Base-by-base conservation (phyloP, 2,113 vertebrate species). In the Gobiocypris rarus region DNA sequence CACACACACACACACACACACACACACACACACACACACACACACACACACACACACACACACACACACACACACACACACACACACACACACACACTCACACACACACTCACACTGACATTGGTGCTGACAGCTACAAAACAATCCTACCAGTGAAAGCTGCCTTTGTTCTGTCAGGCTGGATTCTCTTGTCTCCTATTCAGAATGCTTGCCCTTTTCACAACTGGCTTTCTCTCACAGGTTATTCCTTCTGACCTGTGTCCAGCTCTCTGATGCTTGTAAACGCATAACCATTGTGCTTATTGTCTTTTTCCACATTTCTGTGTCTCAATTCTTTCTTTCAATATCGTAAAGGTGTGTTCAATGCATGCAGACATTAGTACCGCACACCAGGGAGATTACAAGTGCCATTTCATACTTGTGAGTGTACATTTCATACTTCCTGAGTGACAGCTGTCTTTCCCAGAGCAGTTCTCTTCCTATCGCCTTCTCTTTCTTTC, bases 381-480 rank as follows among this genome's bases (percentile, higher is more conserved):
- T 45, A 56, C 48, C 50, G 75, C 43, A 34, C 86, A 73, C 83
- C 56, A 67, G 86, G 89, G 88, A 80, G 89, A 84, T 90, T 86
- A 91, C 91, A 91, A 90, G 90, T 92, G 92, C 89, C 87, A 84
- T 89, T 91, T 89, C 90, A 38, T 87, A 91, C 91, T 91, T 92
- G 87, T 91, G 85, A 38, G 34, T 38, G 34, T 38, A 38, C 34
- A 38, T 38, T 38, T 38, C 34, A 34, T 34, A 34, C 34, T 6
- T 38, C 34, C 91, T 93, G 93, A 94, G 88, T 93, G 93, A 93
- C 93, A 95, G 94, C 92, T 94, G 92, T 93, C 92, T 92, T 90
- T 92, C 91, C 90, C 92, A 85, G 87, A 77, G 84, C 77, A 89
- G 78, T 80, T 69, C 67, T 48, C 63, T 58, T 52, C 69, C 17